Evolutionary conservation across 2,797 vertebrate species (phyloP).

Genomic region (Oreortyx pictus): DNA sequence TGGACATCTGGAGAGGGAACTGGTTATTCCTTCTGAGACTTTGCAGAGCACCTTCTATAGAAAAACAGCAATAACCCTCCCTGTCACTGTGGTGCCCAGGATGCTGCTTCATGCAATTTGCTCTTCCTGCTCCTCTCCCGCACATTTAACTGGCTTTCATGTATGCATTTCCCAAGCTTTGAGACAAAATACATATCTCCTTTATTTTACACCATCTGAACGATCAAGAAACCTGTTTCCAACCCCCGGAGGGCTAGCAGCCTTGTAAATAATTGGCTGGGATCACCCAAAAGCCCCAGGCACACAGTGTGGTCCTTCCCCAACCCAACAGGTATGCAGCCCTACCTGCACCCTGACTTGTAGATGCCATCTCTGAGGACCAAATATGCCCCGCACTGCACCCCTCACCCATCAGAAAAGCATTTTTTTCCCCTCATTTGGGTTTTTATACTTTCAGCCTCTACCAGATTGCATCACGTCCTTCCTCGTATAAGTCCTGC

Average conservation of each 20-base stretch:
- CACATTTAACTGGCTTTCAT: not conserved
- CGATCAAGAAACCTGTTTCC: not conserved
- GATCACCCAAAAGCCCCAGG: not conserved
- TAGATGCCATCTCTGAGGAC: not conserved
- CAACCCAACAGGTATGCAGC: accelerated
- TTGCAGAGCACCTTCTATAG: not conserved
- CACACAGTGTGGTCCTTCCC: accelerated
- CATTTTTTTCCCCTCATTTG: accelerated
- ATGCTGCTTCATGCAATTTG: accelerated
- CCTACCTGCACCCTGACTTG: not conserved
- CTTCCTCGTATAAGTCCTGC: not conserved
- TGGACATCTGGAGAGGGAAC: not conserved
- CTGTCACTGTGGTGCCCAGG: not conserved
- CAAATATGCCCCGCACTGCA: not conserved
- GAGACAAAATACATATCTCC: not conserved
- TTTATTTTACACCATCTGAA: not conserved
- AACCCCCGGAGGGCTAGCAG: not conserved
- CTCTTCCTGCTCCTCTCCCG: not conserved
- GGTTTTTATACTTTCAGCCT: not conserved
- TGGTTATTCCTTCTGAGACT: not conserved
- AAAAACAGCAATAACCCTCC: not conserved
- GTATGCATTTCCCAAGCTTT: accelerated
- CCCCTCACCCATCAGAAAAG: not conserved
- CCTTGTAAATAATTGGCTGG: not conserved
- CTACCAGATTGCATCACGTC: not conserved